phyloP scores from a whole-genome alignment of 1,140 invertebrate species.

The Lepidurus arcticus region DNA sequence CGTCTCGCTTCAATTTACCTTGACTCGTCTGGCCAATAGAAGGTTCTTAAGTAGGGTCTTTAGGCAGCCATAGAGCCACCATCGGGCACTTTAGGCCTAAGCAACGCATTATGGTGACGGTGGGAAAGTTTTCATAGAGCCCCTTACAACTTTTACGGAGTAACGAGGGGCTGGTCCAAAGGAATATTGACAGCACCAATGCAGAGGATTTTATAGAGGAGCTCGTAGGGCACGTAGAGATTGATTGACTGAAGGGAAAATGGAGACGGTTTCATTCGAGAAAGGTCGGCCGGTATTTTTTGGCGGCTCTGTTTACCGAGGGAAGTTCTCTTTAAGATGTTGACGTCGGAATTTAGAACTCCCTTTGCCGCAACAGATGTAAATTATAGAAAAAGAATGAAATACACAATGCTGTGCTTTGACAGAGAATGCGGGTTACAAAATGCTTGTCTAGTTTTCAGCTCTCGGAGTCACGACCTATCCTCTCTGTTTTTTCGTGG shows the following conservation, averaged over 20 bases:
- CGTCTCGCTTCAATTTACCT: conserved; percentile 21
- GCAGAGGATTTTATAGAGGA: not conserved
- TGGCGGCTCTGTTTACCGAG: no score
- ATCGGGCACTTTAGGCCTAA: conserved; percentile 1
- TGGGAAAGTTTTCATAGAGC: not conserved
- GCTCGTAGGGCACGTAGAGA: no score
- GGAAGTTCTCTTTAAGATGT: no score
- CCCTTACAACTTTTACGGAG: not conserved
- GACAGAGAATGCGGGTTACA: no score
- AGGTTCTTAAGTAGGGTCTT: conserved; percentile 18
- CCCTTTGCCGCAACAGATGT: no score
- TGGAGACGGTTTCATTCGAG: no score
- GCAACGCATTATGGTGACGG: not conserved
- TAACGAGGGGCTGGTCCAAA: conserved; percentile 5
- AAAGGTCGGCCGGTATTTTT: no score
- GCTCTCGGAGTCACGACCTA: not conserved
- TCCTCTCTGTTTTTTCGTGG: not conserved
- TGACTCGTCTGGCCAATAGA: conserved; percentile 7
- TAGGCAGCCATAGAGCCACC: not conserved
- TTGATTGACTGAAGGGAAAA: no score
- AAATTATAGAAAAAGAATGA: no score
- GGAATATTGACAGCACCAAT: conserved; percentile 8
- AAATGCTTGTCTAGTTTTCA: not conserved
- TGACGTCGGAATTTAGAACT: no score
- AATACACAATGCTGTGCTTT: no score